phyloP scores from a whole-genome alignment of 2,797 vertebrate species.

The Rallus crepitans region DNA sequence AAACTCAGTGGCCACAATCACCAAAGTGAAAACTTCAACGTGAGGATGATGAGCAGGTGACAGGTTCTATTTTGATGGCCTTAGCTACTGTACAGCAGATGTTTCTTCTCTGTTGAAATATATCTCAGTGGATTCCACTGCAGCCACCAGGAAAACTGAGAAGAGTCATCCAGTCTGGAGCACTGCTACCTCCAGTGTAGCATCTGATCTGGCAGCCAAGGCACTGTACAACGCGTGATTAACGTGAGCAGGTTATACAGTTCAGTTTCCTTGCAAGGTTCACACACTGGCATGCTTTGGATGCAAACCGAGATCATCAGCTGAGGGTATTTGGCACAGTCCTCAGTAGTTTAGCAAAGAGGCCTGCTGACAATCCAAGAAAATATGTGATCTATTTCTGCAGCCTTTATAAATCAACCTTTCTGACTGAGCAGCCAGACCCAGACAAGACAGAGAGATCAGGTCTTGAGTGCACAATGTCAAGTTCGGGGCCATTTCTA shows the following conservation, averaged over 20 bases:
- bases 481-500: neutral
- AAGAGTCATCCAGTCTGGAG: slow-evolving; percentile 35
- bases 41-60: neutral
- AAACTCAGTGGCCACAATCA: neutral
- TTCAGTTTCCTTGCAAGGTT: slow-evolving; percentile 13
- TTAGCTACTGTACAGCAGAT: neutral
- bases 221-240: neutral
- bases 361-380: slow-evolving; percentile 51
- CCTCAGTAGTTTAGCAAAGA: slow-evolving; percentile 33
- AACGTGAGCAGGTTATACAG: neutral
- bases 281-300: slow-evolving; percentile 29
- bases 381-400: slow-evolving; percentile 41
- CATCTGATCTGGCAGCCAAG: slow-evolving; percentile 22
- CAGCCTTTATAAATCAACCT: slow-evolving; percentile 36
- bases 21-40: neutral
- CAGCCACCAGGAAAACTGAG: neutral
- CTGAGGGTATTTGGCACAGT: slow-evolving; percentile 43
- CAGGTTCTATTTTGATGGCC: neutral
- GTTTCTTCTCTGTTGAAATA: slow-evolving; percentile 31
- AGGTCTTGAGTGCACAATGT: neutral
- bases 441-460: slow-evolving; percentile 2
- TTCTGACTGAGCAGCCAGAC: slow-evolving; percentile 1
- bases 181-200: neutral
- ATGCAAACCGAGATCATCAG: slow-evolving; percentile 52
- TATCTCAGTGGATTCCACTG: slow-evolving; percentile 18